These are phyloP conservation scores for Cheirogaleus major DNA, from an alignment of 2,797 vertebrate genomes.

Conservation along the genomic window DNA sequence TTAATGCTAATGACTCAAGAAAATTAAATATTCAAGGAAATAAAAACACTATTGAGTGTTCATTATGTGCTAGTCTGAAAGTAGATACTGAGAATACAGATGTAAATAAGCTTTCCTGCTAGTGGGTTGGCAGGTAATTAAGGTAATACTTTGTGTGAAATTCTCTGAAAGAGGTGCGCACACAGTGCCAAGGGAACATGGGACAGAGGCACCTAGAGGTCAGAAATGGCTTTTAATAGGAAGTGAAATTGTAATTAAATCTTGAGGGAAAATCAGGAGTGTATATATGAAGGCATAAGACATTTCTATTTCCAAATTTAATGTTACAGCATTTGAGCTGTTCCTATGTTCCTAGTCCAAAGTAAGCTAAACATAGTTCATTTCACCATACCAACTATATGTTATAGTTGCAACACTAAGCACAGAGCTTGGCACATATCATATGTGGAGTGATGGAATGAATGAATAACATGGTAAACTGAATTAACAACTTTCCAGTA, in stretches of 20 bases:
- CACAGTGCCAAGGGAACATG: background rate
- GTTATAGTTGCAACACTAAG: rapidly evolving
- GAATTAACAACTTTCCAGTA: background rate
- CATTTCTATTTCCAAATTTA: background rate
- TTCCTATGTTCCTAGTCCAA: background rate
- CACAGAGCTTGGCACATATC: background rate
- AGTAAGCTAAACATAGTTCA: background rate
- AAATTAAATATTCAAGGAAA: background rate
- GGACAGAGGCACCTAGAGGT: background rate
- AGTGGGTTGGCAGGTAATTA: background rate
- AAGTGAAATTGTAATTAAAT: background rate
- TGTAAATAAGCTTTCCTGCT: background rate
- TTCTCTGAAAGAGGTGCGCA: background rate
- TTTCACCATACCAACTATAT: background rate
- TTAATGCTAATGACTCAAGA: background rate
- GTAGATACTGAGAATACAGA: background rate
- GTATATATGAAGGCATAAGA: background rate
- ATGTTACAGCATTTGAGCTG: background rate
- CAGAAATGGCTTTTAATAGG: background rate
- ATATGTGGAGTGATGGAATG: background rate
- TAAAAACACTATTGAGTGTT: background rate
- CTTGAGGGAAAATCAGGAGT: background rate
- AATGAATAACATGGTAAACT: background rate
- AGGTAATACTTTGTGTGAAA: background rate
- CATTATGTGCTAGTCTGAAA: background rate